These are phyloP conservation scores for Epirrhoe tristata DNA, from an alignment of 2,888 invertebrate genomes.

Conservation along the genomic window DNA sequence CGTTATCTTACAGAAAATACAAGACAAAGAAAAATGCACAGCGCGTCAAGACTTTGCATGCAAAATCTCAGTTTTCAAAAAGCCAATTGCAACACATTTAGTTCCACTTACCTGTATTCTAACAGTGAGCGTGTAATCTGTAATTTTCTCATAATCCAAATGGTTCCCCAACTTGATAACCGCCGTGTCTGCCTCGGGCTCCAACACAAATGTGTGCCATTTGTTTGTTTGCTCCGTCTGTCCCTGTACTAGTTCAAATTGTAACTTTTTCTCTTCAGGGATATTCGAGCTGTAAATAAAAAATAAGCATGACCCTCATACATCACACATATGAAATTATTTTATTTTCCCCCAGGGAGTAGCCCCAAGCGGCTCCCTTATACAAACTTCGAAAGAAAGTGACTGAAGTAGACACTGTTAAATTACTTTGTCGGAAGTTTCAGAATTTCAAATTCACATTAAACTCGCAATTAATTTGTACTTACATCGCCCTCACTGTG, in stretches of 20 bases:
- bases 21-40: slow-evolving; percentile 2
- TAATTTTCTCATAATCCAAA: slow-evolving; percentile 94
- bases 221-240: slow-evolving; percentile 95
- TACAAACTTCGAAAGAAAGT: slow-evolving; percentile 36
- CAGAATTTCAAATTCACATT: slow-evolving; percentile 45
- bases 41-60: slow-evolving; percentile 4
- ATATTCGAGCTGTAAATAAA: slow-evolving; percentile 88
- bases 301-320: slow-evolving; percentile 38
- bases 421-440: slow-evolving; percentile 42
- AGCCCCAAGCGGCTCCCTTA: slow-evolving; percentile 27
- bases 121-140: slow-evolving; percentile 93
- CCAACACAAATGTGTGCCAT: slow-evolving; percentile 89
- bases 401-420: slow-evolving; percentile 39
- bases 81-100: slow-evolving; percentile 22
- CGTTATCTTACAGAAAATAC: not conserved
- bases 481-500: slow-evolving; percentile 89
- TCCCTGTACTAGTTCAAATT: slow-evolving; percentile 92
- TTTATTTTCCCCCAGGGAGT: slow-evolving; percentile 34
- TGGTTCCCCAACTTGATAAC: slow-evolving; percentile 90
- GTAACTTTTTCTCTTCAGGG: slow-evolving; percentile 89
- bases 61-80: slow-evolving; percentile 15
- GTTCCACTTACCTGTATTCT: slow-evolving; percentile 86
- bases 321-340: slow-evolving; percentile 39
- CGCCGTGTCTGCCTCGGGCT: slow-evolving; percentile 89
- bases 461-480: slow-evolving; percentile 54